These are phyloP conservation scores for Apaloderma vittatum DNA, from an alignment of 2,113 vertebrate species.

Conservation along the genomic window DNA sequence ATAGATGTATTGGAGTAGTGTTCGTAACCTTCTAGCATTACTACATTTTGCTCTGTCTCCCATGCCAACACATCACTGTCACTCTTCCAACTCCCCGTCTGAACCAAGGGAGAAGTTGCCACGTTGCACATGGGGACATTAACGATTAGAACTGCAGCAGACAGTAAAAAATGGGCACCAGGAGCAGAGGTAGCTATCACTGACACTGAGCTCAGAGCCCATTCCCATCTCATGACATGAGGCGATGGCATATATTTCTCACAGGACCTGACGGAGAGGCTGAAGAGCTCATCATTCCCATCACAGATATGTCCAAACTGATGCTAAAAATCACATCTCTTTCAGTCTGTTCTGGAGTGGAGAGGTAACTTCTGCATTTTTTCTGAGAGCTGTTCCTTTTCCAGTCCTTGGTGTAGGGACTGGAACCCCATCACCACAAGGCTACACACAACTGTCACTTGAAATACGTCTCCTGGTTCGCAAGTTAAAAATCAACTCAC, in stretches of 20 bases:
- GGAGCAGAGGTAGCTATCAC: background rate
- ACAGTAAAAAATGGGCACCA: background rate
- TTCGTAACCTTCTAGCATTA: background rate
- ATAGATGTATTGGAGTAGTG: background rate
- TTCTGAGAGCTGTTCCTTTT: background rate
- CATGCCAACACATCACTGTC: background rate
- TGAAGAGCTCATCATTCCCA: background rate
- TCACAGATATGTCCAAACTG: background rate
- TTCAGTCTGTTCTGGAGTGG: background rate
- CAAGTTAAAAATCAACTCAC: background rate
- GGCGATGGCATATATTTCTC: background rate
- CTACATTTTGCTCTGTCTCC: background rate
- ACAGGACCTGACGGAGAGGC: background rate
- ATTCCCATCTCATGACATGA: background rate
- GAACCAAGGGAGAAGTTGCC: background rate
- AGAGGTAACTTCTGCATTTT: background rate
- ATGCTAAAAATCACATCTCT: background rate
- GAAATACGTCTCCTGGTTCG: background rate
- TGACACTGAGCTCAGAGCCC: background rate
- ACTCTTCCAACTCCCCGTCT: background rate
- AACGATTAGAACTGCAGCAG: background rate
- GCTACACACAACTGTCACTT: background rate
- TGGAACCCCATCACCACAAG: background rate
- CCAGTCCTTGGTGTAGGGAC: background rate
- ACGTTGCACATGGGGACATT: background rate